These are phyloP conservation scores for Nilaparvata lugens DNA, from an alignment of 1,140 invertebrate genomes.

Conservation along the genomic window DNA sequence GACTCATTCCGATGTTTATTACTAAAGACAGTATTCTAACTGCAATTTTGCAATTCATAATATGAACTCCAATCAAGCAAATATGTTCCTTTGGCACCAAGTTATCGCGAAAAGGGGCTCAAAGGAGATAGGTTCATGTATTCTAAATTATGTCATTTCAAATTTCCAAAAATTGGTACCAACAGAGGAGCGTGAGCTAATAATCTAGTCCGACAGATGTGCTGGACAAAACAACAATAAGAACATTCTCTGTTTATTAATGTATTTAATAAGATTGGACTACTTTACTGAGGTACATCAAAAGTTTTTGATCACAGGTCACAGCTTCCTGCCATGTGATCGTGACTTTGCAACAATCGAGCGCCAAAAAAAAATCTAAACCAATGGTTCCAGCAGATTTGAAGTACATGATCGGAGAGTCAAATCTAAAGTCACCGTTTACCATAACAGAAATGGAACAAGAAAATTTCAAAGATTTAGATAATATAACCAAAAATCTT, in stretches of 20 bases:
- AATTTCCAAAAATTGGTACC: too few relatives aligned
- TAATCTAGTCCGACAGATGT: background rate
- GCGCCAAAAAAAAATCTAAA: background rate
- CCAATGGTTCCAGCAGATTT: background rate
- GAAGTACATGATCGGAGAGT: background rate
- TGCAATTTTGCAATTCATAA: too few relatives aligned
- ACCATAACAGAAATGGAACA: background rate
- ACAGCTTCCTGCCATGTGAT: background rate
- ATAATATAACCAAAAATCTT: background rate
- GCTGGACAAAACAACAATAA: background rate
- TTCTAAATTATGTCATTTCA: too few relatives aligned
- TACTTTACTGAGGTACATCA: background rate
- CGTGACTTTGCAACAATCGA: background rate
- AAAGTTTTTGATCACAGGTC: background rate
- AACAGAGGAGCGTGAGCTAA: background rate
- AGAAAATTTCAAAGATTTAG: constrained; percentile 2
- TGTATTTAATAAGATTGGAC: background rate
- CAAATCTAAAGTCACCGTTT: background rate
- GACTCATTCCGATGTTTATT: too few relatives aligned
- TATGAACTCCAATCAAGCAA: too few relatives aligned
- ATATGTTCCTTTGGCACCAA: too few relatives aligned
- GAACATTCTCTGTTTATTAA: background rate
- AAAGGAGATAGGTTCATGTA: too few relatives aligned
- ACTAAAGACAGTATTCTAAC: too few relatives aligned
- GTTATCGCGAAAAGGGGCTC: too few relatives aligned